Conservation (phyloP, 2,888 invertebrate species). For the Orthosia gothica region DNA sequence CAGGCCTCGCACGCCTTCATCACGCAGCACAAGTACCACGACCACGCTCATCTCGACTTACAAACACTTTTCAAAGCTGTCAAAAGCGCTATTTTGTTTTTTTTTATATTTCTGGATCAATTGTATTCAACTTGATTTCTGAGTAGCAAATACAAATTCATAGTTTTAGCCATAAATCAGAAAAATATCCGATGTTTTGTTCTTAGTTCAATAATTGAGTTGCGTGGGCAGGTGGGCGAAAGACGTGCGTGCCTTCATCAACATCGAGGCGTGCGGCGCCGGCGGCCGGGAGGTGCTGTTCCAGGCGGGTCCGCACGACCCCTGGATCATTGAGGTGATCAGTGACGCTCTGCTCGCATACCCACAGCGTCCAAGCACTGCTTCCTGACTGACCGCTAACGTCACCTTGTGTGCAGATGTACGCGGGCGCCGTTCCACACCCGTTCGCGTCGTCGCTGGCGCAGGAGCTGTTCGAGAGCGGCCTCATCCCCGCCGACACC, state of each 20-base stretch:
- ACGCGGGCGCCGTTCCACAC: constrained; percentile 95
- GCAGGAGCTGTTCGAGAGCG: constrained; percentile 97
- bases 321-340: constrained; percentile 92
- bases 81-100: too few relatives aligned
- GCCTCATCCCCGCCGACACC: constrained; percentile 97
- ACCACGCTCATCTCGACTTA: not conserved
- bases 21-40: constrained; percentile 94
- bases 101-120: too few relatives aligned
- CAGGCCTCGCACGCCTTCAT: constrained; percentile 97
- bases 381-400: too few relatives aligned
- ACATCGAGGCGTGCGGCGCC: constrained; percentile 97
- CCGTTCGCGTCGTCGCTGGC: constrained; percentile 96
- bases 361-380: not conserved
- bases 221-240: constrained; percentile 92
- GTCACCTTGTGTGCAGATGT: constrained; percentile 88
- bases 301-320: constrained; percentile 95
- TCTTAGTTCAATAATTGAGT: too few relatives aligned
- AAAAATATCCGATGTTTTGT: too few relatives aligned
- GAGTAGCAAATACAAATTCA: too few relatives aligned
- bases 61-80: not conserved
- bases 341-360: not conserved
- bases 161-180: too few relatives aligned
- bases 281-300: constrained; percentile 97
- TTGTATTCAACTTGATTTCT: too few relatives aligned
- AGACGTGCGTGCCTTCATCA: constrained; percentile 94